These are phyloP conservation scores for Australoheros facetus DNA, from an alignment of 2,797 vertebrate species.

Conservation along the genomic window DNA sequence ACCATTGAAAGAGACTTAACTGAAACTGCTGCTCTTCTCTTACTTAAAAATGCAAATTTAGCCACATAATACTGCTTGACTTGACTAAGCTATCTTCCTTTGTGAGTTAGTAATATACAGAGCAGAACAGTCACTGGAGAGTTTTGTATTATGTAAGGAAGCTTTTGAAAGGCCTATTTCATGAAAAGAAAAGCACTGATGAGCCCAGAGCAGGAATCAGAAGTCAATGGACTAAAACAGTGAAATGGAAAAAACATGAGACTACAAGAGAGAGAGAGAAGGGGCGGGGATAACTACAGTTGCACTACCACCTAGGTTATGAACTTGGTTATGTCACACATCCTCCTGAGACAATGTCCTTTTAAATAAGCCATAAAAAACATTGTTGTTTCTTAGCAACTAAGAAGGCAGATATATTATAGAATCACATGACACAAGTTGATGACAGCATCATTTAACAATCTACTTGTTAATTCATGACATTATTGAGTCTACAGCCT, in stretches of 20 bases:
- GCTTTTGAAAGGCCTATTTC: conserved; percentile 31
- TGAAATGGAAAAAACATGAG: background rate
- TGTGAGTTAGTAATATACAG: conserved; percentile 17
- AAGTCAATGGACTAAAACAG: conserved; percentile 7
- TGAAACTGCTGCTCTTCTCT: conserved; percentile 20
- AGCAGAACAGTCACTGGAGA: conserved; percentile 19
- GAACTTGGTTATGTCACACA: background rate
- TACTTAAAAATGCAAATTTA: conserved; percentile 49
- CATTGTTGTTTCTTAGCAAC: background rate
- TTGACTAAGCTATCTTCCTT: conserved; percentile 20
- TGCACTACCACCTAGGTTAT: background rate
- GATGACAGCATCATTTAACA: background rate
- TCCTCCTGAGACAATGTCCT: background rate
- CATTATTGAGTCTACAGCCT: no score
- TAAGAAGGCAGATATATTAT: background rate
- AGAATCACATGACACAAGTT: background rate
- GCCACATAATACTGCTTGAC: conserved; percentile 27
- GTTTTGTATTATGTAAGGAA: conserved; percentile 11
- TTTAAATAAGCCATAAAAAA: background rate
- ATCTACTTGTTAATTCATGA: background rate
- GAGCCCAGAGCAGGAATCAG: conserved; percentile 5
- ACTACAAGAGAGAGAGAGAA: background rate
- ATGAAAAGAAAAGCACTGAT: conserved; percentile 3
- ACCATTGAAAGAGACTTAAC: conserved; percentile 48
- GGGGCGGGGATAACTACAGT: background rate